Evolutionary conservation across 2,797 vertebrate genomes (phyloP).

Genomic region (Chrosomus eos): DNA sequence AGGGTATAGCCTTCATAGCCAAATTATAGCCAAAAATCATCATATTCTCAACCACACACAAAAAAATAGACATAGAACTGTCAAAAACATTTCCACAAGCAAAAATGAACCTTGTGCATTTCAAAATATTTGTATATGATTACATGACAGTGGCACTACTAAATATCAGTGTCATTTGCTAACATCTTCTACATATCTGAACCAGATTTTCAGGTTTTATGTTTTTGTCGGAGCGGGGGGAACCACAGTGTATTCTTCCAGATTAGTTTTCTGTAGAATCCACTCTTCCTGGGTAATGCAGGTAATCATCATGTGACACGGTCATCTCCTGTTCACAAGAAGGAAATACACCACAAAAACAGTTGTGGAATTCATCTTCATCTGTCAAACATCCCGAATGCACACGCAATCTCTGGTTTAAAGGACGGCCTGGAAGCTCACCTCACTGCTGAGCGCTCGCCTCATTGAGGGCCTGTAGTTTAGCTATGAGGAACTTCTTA

Average conservation of each 20-base stretch:
- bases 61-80: neutral
- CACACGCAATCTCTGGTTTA: neutral
- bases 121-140: too few relatives aligned
- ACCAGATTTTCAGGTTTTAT: neutral
- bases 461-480: slow-evolving; percentile 74
- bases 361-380: neutral
- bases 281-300: neutral
- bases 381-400: neutral
- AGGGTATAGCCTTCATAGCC: neutral
- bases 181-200: neutral
- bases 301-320: too few relatives aligned
- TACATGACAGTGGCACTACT: neutral
- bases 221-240: too few relatives aligned
- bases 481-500: slow-evolving; percentile 84
- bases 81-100: neutral
- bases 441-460: neutral
- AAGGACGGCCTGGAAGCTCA: neutral
- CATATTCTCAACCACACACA: neutral
- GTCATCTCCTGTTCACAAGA: neutral
- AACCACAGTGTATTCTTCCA: neutral
- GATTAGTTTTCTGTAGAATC: neutral
- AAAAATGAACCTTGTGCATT: neutral
- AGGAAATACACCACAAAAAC: neutral
- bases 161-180: neutral
- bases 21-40: neutral